phyloP scores from a whole-genome alignment of 2,888 invertebrate species.

The Mythimna loreyi region DNA sequence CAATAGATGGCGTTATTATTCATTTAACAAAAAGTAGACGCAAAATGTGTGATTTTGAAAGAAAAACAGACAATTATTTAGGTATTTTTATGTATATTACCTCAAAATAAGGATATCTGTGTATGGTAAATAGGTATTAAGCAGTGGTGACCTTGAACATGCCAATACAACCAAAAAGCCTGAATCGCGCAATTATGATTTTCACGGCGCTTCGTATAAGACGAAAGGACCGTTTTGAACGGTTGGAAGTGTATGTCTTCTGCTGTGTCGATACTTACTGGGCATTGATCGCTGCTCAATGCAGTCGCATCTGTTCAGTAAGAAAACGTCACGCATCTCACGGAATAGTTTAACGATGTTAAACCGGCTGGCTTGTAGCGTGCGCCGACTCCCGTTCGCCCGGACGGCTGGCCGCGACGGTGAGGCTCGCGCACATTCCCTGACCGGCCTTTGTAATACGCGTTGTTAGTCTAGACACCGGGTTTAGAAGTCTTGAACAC shows the following conservation, averaged over 20 bases:
- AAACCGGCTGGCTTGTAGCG: slow-evolving; percentile 72
- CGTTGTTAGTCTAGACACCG: slow-evolving; percentile 72
- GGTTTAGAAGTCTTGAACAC: slow-evolving; percentile 73
- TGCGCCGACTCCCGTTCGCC: slow-evolving; percentile 74
- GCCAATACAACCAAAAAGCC: slow-evolving; percentile 1
- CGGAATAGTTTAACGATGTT: slow-evolving; percentile 68
- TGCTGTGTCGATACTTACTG: slow-evolving; percentile 75
- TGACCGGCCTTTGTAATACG: slow-evolving; percentile 69
- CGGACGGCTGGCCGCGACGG: slow-evolving; percentile 73
- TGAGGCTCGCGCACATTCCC: slow-evolving; percentile 74
- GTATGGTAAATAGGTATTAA: not conserved
- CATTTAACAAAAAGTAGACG: slow-evolving; percentile 25
- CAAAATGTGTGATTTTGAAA: slow-evolving; percentile 11
- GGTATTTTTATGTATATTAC: not conserved
- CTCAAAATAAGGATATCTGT: not conserved
- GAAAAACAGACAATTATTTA: not conserved
- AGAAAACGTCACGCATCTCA: slow-evolving; percentile 67
- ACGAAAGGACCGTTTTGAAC: not conserved
- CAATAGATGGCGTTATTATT: slow-evolving; percentile 59
- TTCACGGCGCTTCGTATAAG: slow-evolving; percentile 30
- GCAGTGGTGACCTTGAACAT: not conserved
- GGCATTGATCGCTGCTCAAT: slow-evolving; percentile 75
- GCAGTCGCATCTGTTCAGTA: slow-evolving; percentile 72
- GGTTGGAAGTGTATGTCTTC: slow-evolving; percentile 68
- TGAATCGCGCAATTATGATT: slow-evolving; percentile 58